Base-by-base conservation (phyloP, 1,140 invertebrate genomes). In the Cydia splendana region DNA sequence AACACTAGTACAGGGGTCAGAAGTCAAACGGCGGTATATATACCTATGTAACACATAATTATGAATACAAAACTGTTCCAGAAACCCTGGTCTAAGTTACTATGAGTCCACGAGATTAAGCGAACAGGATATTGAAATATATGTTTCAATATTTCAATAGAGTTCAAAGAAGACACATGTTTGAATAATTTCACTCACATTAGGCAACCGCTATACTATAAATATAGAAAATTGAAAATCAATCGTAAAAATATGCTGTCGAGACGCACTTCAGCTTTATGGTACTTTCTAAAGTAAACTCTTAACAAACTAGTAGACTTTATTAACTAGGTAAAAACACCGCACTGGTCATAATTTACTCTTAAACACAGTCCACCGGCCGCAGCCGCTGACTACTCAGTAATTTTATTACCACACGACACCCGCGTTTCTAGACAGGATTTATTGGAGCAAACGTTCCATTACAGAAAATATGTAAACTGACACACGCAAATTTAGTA, bases 401-500 rank as follows among this genome's bases (percentile, higher is more conserved):
- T 34, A 30, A 69, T 69, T 69, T 69, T 69, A 69, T 69, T 69
- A 69, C 65, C 24, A 69, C 24, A 38, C 30, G 30, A 69, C 65
- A 67, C 65, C 65, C 65, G 65, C 13, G 65, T 69, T 69, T 71
- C 67, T 71, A 71, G n/a, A 38, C 67, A 71, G 67, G 67, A 71
- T 71, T 71, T 71, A 71, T 71, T 38, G 67, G 30, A 42, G 67
- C 67, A 71, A 38, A 38, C 65, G 65, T 69, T 34, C 65, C 65
- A 69, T 69, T 69, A 69, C 65, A 38, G 28, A 38, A 71, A 71
- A 38, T 71, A 71, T 71, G 67, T 71, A 38, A 71, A 71, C 67
- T 71, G 67, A 65, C 71, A 75, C 78, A 38, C 30, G 67, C 42
- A 78, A 81, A 79, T 80, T 80, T 81, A 80, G 65, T 74, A 74